Conservation (phyloP, 2,113 vertebrate genomes). For the Thomomys bottae region DNA sequence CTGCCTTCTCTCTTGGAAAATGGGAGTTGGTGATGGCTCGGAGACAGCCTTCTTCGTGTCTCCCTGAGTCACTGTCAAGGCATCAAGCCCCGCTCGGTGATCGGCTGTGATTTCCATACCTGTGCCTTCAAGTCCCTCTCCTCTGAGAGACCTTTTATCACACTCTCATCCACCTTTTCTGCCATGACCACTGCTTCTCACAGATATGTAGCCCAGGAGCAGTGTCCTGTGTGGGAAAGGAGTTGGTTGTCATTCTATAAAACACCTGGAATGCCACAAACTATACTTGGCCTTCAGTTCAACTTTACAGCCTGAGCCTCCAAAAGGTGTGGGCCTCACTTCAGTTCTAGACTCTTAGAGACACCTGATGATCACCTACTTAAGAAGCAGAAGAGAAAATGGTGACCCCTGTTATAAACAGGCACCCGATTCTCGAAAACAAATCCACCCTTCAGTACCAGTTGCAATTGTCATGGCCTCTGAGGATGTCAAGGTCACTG, state of each 20-base stretch:
- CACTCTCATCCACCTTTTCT: not conserved
- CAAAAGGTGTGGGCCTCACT: accelerated
- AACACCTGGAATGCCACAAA: accelerated
- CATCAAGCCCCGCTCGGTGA: not conserved
- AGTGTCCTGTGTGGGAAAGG: not conserved
- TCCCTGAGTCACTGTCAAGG: not conserved
- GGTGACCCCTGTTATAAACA: not conserved
- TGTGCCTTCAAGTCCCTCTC: not conserved
- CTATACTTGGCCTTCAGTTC: not conserved
- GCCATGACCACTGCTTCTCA: not conserved
- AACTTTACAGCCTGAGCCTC: not conserved
- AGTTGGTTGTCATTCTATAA: not conserved
- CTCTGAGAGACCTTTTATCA: not conserved
- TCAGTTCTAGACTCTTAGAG: not conserved
- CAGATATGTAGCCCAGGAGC: not conserved
- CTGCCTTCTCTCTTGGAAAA: not conserved
- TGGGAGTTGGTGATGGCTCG: not conserved
- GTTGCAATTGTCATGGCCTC: not conserved
- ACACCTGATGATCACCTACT: not conserved
- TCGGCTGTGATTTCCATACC: not conserved
- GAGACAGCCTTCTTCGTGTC: not conserved
- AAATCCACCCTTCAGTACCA: accelerated
- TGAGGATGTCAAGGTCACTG: not conserved
- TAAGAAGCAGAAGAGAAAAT: not conserved
- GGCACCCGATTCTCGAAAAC: not conserved